Conservation (phyloP, 2,888 invertebrate genomes). For the Steinernema scapterisci region DNA sequence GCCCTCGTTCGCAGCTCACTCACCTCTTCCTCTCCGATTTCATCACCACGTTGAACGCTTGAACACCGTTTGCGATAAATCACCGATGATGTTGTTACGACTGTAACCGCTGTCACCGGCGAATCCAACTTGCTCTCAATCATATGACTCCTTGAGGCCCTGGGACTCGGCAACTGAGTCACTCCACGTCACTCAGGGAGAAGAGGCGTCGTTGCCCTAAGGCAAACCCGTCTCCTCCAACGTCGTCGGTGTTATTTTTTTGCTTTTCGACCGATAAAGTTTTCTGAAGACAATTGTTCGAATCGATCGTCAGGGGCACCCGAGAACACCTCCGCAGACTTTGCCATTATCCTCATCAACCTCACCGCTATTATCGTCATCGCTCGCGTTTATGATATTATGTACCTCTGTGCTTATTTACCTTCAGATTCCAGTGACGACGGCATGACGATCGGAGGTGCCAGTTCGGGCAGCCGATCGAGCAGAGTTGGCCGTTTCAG, state of each 20-base stretch:
- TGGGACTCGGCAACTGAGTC: not conserved
- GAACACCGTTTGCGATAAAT: constrained; percentile 4
- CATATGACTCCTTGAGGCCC: constrained; percentile 11
- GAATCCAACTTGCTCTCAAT: constrained; percentile 3
- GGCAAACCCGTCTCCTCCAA: not conserved
- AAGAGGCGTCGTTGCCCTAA: not conserved
- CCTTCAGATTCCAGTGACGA: constrained; percentile 26
- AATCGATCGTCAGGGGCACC: too few species aligned
- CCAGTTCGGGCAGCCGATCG: constrained; percentile 44
- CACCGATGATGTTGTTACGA: constrained; percentile 14
- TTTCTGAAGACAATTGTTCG: too few species aligned
- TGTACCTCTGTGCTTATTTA: not conserved
- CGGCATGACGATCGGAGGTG: constrained; percentile 32
- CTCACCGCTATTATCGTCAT: too few species aligned
- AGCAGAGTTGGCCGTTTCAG: constrained; percentile 45
- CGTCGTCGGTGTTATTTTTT: not conserved
- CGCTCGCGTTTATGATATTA: too few species aligned
- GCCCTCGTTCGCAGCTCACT: too few species aligned
- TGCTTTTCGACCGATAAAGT: not conserved
- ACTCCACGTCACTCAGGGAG: not conserved
- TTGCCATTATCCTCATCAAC: not conserved
- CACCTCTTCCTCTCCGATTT: not conserved
- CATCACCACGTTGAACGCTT: not conserved
- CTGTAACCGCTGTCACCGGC: constrained; percentile 11
- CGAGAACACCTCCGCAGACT: not conserved